These are phyloP conservation scores for Psephotus haematonotus DNA, from an alignment of 2,113 vertebrate genomes.

Conservation along the genomic window DNA sequence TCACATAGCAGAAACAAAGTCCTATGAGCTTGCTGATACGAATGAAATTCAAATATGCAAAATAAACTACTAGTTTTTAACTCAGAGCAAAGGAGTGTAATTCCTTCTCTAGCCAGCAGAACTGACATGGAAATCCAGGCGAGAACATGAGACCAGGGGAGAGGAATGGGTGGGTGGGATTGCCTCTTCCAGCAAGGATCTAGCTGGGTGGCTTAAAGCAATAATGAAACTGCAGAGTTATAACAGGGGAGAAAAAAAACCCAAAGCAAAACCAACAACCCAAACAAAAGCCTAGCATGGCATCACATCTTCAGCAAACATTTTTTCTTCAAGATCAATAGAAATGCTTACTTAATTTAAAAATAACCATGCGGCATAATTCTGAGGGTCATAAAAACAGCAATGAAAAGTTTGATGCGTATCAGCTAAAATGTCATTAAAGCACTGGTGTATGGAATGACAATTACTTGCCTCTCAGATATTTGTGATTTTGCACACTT, in stretches of 20 bases:
- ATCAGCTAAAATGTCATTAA: not conserved
- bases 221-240: not conserved
- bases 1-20: not conserved
- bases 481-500: not conserved
- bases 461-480: not conserved
- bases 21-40: not conserved
- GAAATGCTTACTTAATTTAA: not conserved
- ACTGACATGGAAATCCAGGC: accelerated
- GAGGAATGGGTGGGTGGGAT: not conserved
- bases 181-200: not conserved
- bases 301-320: not conserved
- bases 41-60: not conserved
- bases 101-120: not conserved
- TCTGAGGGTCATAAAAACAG: not conserved
- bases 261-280: not conserved
- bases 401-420: not conserved
- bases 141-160: not conserved
- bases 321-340: not conserved
- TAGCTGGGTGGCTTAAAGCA: not conserved
- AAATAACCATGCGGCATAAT: not conserved
- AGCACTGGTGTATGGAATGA: not conserved
- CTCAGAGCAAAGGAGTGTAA: not conserved
- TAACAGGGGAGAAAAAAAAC: not conserved
- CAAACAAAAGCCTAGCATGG: not conserved
- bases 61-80: not conserved